phyloP scores from a whole-genome alignment of 2,797 vertebrate species.

The Mycteria americana region DNA sequence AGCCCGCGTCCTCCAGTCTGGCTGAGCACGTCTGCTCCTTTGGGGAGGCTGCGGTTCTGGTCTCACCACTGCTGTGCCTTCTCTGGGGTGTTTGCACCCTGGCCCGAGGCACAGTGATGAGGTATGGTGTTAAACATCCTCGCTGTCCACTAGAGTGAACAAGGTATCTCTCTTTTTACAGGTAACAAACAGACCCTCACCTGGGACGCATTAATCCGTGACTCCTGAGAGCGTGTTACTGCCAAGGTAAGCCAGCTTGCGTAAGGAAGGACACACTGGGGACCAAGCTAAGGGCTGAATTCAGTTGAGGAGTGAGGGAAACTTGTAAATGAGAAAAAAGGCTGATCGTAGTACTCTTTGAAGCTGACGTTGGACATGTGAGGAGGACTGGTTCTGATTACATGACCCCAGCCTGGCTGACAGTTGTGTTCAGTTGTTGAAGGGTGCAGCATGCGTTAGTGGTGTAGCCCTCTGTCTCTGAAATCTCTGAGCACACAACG shows the following conservation, averaged over 20 bases:
- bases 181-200: not conserved
- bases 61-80: not conserved
- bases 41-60: not conserved
- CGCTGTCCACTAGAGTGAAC: not conserved
- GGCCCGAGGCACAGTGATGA: not conserved
- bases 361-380: not conserved
- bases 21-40: not conserved
- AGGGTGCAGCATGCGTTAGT: accelerated
- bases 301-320: not conserved
- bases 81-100: not conserved
- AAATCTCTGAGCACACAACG: not conserved
- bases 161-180: not conserved
- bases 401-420: not conserved
- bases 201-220: not conserved
- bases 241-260: constrained; percentile 6
- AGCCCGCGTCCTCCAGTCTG: accelerated
- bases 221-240: not conserved
- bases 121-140: not conserved
- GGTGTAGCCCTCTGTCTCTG: not conserved
- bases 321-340: not conserved
- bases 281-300: not conserved
- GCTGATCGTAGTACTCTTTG: not conserved
- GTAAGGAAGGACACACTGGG: not conserved
- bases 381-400: not conserved
- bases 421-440: not conserved